A percentile compares a stretch with the other conserved stretches of the same genome.
Conservation (phyloP, 2,113 vertebrate species). For the Cephalopterus ornatus region DNA sequence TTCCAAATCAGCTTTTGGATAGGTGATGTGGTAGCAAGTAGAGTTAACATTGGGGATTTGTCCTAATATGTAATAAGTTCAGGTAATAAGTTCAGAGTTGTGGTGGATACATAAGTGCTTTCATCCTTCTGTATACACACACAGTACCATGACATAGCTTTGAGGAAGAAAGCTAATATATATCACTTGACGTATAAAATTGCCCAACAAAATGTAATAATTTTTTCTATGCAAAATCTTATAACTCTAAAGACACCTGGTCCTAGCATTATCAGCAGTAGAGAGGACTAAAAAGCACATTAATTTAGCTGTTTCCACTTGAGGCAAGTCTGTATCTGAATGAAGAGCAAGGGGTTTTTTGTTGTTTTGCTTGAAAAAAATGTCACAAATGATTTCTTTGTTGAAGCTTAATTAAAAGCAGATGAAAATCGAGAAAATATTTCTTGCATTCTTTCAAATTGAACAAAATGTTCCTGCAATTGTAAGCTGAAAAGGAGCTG, state of each 20-base stretch:
- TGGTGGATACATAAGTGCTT: background rate
- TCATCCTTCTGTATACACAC: background rate
- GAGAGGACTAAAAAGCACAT: background rate
- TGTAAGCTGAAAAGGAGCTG: conserved; percentile 59
- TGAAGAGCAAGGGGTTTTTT: background rate
- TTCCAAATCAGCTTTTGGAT: background rate
- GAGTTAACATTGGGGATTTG: background rate
- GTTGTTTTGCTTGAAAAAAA: conserved; percentile 9
- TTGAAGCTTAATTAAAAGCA: conserved; percentile 83
- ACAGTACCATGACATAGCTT: background rate
- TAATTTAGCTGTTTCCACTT: background rate
- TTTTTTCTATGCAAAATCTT: background rate
- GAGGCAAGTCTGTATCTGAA: background rate
- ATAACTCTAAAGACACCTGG: background rate
- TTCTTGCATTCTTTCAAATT: conserved; percentile 72
- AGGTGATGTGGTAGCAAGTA: background rate
- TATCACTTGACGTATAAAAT: background rate
- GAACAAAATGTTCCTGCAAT: conserved; percentile 73
- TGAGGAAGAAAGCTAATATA: background rate
- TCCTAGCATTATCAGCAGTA: background rate
- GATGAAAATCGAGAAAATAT: conserved; percentile 78
- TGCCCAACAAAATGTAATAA: background rate
- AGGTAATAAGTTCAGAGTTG: background rate
- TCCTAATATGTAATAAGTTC: background rate
- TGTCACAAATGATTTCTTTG: conserved; percentile 67